Base-by-base conservation (phyloP, 1,140 invertebrate species). In the Gerris buenoi region DNA sequence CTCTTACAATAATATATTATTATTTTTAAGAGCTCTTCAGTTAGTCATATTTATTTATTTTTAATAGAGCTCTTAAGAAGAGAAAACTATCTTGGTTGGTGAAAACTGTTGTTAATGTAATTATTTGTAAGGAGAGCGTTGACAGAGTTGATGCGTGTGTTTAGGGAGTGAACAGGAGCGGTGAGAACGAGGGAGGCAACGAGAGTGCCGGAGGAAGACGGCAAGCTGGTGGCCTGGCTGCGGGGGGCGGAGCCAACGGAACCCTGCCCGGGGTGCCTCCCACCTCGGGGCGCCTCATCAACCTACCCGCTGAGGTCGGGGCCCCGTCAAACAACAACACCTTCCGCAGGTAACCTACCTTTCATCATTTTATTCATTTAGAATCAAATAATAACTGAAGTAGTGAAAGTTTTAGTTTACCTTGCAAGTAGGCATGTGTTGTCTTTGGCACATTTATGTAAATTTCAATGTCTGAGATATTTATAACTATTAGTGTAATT, bases 151-250 rank as follows among this genome's bases (percentile, higher is more conserved):
- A 18, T 66, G 26, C 27, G 58, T 61, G 28, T n/a, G 65, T 68
- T 2, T 29, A 70, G 70, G 70, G 70, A 29, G 65, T 59, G 18
- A 68, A 64, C 28, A 65, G 68, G 63, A 63, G 59, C 5, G 33
- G 65, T 23, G 65, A 61, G 1, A 65, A 64, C 25, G 68, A 69
- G 23, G 68, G 65, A 22, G 64, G 63, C 27, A 66, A 27, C 26
- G 65, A 29, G 46, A 33, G 25, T 46, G 33, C 13, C 13, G 62
- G 29, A 1, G 66, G 57, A 5, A 56, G 65, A 23, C 65, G 18
- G 3, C 63, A 25, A 46, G 65, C 18, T 33, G 62, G 27, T 64
- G 27, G 26, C 27, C 57, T 26, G 25, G 63, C 14, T 13, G 59
- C 57, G 56, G 67, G 65, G 5, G 58, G 64, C 14, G 67, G 64